Conservation (phyloP, 2,797 vertebrate genomes). For the Argya squamiceps region DNA sequence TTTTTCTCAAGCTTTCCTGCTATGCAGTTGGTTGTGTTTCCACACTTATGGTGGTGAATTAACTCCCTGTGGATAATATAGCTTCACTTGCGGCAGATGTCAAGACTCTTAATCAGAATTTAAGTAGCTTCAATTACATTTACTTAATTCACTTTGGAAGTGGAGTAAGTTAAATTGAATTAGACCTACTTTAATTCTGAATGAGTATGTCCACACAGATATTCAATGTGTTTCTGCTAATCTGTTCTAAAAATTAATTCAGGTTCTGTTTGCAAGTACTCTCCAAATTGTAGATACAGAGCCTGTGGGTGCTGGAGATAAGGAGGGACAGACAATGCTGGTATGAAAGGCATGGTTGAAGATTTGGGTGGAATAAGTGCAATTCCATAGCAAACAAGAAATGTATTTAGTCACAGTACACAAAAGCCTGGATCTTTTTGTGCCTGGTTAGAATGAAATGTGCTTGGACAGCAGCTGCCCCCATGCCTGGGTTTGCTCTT, state of each 20-base stretch:
- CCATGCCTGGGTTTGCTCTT: neutral
- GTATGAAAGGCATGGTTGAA: neutral
- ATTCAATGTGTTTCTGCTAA: slow-evolving; percentile 5
- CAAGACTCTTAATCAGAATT: slow-evolving; percentile 66
- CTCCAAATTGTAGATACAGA: neutral
- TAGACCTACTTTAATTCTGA: slow-evolving; percentile 33
- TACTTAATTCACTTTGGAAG: slow-evolving; percentile 56
- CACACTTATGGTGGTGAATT: slow-evolving; percentile 50
- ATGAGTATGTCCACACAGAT: slow-evolving; percentile 14
- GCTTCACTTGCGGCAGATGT: slow-evolving; percentile 48
- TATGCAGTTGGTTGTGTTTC: slow-evolving; percentile 48
- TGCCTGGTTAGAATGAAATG: neutral
- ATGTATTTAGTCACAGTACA: neutral
- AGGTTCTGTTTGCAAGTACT: neutral
- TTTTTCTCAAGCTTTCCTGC: slow-evolving; percentile 34
- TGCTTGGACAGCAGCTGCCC: neutral
- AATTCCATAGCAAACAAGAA: neutral
- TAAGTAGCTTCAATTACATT: slow-evolving; percentile 60
- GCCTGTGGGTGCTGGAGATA: neutral
- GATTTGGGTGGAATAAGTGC: neutral
- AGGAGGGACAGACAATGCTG: neutral
- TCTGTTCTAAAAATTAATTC: neutral
- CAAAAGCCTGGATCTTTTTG: neutral
- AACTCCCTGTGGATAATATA: slow-evolving; percentile 54
- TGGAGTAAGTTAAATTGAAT: slow-evolving; percentile 57